Percentiles rank a stretch among this genome's conserved stretches.
These are phyloP conservation scores for Blennius ocellaris DNA, from an alignment of 2,113 vertebrate species.

Conservation along the genomic window DNA sequence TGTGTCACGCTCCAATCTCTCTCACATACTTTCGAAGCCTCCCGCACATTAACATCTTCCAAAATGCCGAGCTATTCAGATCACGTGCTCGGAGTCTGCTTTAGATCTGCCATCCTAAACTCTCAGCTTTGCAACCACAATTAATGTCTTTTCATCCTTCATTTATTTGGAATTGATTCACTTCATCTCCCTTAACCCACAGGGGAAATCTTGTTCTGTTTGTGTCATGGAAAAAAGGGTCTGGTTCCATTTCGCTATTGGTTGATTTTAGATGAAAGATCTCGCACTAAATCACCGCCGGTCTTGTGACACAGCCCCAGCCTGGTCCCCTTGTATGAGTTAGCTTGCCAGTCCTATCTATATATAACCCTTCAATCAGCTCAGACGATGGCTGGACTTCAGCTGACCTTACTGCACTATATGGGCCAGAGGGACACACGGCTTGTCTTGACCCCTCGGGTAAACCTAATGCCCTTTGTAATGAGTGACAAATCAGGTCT, in stretches of 20 bases:
- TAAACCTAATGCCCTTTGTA: slow-evolving; percentile 33
- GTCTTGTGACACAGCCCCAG: slow-evolving; percentile 66
- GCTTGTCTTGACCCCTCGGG: slow-evolving; percentile 49
- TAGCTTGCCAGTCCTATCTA: slow-evolving; percentile 71
- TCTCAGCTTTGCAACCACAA: slow-evolving; percentile 28
- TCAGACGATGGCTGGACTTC: slow-evolving; percentile 60
- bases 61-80: slow-evolving; percentile 66
- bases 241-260: slow-evolving; percentile 59
- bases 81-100: slow-evolving; percentile 56
- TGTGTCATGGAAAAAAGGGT: slow-evolving; percentile 70
- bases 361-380: slow-evolving; percentile 77
- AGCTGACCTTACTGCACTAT: slow-evolving; percentile 69
- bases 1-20: slow-evolving; percentile 11
- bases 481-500: slow-evolving; percentile 25
- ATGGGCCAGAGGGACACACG: slow-evolving; percentile 41
- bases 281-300: slow-evolving; percentile 57
- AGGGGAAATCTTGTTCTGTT: slow-evolving; percentile 61
- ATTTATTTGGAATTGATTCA: slow-evolving; percentile 62
- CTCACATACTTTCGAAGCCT: slow-evolving; percentile 37
- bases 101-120: slow-evolving; percentile 43
- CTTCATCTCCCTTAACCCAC: slow-evolving; percentile 39
- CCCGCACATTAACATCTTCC: slow-evolving; percentile 63
- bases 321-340: slow-evolving; percentile 34
- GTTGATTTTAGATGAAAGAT: slow-evolving; percentile 75
- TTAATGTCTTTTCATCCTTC: slow-evolving; percentile 65